These are phyloP conservation scores for Zingel zingel DNA, from an alignment of 2,113 vertebrate genomes.

Conservation along the genomic window DNA sequence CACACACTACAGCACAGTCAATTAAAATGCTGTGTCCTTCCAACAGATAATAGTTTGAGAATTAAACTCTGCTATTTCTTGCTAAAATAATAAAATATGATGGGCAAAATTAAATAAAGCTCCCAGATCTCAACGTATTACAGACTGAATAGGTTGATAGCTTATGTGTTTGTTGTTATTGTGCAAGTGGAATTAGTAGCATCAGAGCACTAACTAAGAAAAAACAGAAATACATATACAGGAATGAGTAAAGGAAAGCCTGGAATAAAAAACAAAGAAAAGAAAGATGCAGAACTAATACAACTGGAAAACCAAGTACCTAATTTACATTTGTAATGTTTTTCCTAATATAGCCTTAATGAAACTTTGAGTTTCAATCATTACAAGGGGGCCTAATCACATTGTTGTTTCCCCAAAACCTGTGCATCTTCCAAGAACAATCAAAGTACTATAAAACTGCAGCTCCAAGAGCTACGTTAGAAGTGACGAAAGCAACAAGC, in stretches of 20 bases:
- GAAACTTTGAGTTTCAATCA: slow-evolving; percentile 25
- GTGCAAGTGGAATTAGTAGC: slow-evolving; percentile 70
- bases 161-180: slow-evolving; percentile 69
- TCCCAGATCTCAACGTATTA: slow-evolving; percentile 46
- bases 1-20: slow-evolving; percentile 1
- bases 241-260: slow-evolving; percentile 48
- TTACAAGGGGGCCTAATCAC: slow-evolving; percentile 14
- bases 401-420: slow-evolving; percentile 7
- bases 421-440: slow-evolving; percentile 5
- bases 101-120: slow-evolving; percentile 49
- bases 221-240: slow-evolving; percentile 16
- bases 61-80: slow-evolving; percentile 24
- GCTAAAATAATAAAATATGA: slow-evolving; percentile 26
- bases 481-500: slow-evolving; percentile 23
- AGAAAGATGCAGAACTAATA: slow-evolving; percentile 61
- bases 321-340: background rate
- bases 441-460: slow-evolving; percentile 6
- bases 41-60: slow-evolving; percentile 25
- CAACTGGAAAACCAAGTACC: slow-evolving; percentile 21
- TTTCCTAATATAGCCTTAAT: slow-evolving; percentile 4
- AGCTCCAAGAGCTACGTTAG: background rate
- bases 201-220: slow-evolving; percentile 28
- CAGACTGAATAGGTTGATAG: slow-evolving; percentile 59
- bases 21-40: slow-evolving; percentile 18
- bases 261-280: slow-evolving; percentile 26